Evolutionary conservation across 92 coral and sea anemone species (phyloP).

Genomic region (Galaxea fascicularis): DNA sequence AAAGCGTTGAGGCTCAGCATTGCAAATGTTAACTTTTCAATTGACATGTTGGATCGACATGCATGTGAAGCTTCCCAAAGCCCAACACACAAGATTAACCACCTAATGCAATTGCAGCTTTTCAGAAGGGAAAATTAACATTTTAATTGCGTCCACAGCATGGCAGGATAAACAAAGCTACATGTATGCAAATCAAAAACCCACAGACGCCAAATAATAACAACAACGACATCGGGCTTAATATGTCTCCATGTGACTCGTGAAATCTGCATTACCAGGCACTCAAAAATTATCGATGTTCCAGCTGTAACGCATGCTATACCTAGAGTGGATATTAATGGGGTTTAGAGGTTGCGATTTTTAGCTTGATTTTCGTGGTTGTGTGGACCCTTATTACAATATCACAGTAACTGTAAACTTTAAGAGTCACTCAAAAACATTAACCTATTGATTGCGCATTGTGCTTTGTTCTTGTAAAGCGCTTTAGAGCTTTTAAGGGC

Average conservation of each 20-base stretch:
- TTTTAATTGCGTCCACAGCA: conserved; percentile 15
- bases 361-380: no score
- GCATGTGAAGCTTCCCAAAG: background rate
- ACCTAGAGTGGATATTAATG: no score
- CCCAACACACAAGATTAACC: background rate
- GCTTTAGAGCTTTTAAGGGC: no score
- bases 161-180: conserved; percentile 29
- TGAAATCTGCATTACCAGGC: background rate
- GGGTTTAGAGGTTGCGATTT: no score
- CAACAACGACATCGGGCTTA: background rate
- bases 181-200: conserved; percentile 37
- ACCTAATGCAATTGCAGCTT: background rate
- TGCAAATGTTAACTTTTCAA: background rate
- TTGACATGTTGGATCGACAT: conserved; percentile 12
- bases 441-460: no score
- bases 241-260: background rate
- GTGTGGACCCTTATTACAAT: no score
- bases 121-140: background rate
- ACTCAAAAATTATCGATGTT: background rate
- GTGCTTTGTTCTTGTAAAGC: no score
- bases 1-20: background rate
- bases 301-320: no score
- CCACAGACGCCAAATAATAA: conserved; percentile 1
- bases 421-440: no score
- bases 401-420: no score